phyloP scores from a whole-genome alignment of 2,113 vertebrate species.

The Pao palembangensis region DNA sequence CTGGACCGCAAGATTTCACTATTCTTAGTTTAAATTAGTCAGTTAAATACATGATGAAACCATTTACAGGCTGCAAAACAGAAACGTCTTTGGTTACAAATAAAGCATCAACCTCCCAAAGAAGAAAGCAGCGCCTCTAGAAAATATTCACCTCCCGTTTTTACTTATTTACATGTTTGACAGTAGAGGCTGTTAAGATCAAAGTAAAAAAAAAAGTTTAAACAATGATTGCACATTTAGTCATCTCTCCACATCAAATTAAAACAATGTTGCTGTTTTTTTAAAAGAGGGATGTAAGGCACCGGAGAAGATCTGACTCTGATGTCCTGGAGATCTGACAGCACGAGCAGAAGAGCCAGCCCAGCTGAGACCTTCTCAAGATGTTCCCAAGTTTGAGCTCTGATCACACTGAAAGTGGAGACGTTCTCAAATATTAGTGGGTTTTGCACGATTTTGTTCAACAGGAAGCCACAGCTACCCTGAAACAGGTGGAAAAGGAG shows the following conservation, averaged over 20 bases:
- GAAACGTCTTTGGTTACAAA: slow-evolving; percentile 71
- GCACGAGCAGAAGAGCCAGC: neutral
- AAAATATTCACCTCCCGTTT: slow-evolving; percentile 37
- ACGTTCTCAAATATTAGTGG: too few relatives aligned
- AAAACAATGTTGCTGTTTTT: neutral
- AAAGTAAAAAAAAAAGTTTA: neutral
- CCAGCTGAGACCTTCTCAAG: too few relatives aligned
- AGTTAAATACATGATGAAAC: slow-evolving; percentile 60
- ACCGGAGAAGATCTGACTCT: neutral
- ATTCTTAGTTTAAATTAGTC: slow-evolving; percentile 26
- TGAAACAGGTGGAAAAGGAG: too few relatives aligned
- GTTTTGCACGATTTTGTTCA: too few relatives aligned
- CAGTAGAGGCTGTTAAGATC: slow-evolving; percentile 8
- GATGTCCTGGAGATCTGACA: too few relatives aligned
- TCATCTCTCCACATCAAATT: neutral
- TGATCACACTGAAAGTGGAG: too few relatives aligned
- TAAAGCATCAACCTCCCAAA: slow-evolving; percentile 54
- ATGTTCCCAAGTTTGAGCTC: too few relatives aligned
- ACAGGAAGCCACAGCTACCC: too few relatives aligned
- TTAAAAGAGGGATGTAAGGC: neutral
- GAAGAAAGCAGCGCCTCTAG: slow-evolving; percentile 29
- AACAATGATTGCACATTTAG: neutral
- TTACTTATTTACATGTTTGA: slow-evolving; percentile 20
- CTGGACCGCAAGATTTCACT: slow-evolving; percentile 36
- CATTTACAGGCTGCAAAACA: slow-evolving; percentile 52